Evolutionary conservation across 2,888 invertebrate genomes (phyloP).

Genomic region (Saturnia japonica): DNA sequence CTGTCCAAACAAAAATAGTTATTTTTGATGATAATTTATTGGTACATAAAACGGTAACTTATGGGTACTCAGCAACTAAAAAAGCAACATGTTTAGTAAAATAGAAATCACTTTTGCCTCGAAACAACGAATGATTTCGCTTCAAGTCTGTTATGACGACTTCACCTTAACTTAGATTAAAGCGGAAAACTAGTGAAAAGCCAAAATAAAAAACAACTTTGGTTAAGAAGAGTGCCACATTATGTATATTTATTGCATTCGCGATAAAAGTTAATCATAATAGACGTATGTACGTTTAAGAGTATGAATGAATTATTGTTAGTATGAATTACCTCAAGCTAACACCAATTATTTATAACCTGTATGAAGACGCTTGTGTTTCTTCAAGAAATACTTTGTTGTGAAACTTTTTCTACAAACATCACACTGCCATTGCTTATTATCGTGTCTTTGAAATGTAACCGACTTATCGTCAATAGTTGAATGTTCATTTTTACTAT

Average conservation of each 20-base stretch:
- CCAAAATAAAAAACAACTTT: background rate
- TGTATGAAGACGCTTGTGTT: constrained; percentile 93
- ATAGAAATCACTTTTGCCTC: background rate
- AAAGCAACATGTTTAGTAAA: background rate
- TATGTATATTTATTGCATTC: background rate
- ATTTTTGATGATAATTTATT: no score
- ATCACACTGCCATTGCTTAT: constrained; percentile 93
- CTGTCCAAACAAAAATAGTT: no score
- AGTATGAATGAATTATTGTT: constrained; percentile 40
- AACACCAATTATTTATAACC: constrained; percentile 82
- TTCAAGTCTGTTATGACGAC: no score
- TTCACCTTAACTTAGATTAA: background rate
- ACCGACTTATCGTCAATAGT: constrained; percentile 42
- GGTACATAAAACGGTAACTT: no score
- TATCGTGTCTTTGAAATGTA: constrained; percentile 73
- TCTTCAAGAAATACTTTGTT: constrained; percentile 94
- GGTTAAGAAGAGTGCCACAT: constrained; percentile 7
- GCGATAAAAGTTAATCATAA: background rate
- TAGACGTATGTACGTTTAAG: background rate
- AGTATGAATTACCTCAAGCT: constrained; percentile 74
- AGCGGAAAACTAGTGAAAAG: constrained; percentile 8
- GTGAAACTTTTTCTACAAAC: constrained; percentile 92
- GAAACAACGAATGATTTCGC: background rate
- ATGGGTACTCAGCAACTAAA: background rate
- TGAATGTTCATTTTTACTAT: constrained; percentile 36